Evolutionary conservation across 2,113 vertebrate species (phyloP).

Genomic region (Callopanchax toddi): DNA sequence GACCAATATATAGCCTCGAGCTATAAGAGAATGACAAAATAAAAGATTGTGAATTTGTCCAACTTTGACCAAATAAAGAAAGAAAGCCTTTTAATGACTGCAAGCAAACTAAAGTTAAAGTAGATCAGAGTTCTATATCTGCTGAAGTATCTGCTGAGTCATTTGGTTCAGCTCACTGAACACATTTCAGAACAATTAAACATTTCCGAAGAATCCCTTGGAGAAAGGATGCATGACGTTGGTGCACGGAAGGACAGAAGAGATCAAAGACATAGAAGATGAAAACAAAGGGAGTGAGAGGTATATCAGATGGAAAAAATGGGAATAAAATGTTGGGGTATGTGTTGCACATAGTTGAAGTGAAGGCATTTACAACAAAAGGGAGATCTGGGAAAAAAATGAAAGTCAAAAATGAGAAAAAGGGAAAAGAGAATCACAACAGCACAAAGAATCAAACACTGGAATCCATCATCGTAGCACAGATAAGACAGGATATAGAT

Average conservation of each 20-base stretch:
- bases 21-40: constrained; percentile 31
- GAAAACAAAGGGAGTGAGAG: too few relatives aligned
- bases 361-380: neutral
- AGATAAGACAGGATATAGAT: constrained; percentile 18
- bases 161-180: constrained; percentile 41
- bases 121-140: constrained; percentile 31
- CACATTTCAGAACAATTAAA: constrained; percentile 61
- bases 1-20: constrained; percentile 27
- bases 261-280: too few relatives aligned
- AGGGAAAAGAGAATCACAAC: neutral
- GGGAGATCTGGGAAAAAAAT: neutral
- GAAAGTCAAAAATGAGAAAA: neutral
- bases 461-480: neutral
- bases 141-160: constrained; percentile 55
- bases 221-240: constrained; percentile 5
- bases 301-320: neutral
- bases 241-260: neutral
- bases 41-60: constrained; percentile 4
- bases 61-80: constrained; percentile 11
- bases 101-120: constrained; percentile 46
- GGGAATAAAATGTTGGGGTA: neutral
- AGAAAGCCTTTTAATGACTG: constrained; percentile 42
- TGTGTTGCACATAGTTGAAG: neutral
- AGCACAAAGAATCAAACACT: neutral
- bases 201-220: constrained; percentile 34